Conservation (phyloP, 2,113 vertebrate genomes). For the Ploceus nigricollis region DNA sequence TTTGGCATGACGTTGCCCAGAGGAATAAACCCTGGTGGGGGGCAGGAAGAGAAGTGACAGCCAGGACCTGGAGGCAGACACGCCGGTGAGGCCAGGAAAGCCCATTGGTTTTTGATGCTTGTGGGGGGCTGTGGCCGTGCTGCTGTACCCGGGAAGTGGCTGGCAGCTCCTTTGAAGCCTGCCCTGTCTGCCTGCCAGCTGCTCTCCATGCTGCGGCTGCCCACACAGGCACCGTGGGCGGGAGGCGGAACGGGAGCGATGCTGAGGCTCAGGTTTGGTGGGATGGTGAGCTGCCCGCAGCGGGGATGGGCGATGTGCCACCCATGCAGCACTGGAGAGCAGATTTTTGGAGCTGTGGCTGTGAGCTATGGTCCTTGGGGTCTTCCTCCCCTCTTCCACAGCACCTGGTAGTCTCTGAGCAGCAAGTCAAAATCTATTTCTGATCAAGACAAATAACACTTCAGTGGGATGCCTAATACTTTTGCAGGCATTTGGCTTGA, state of each 20-base stretch:
- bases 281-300: background rate
- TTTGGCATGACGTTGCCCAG: background rate
- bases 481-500: background rate
- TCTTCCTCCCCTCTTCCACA: background rate
- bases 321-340: background rate
- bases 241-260: rapidly evolving
- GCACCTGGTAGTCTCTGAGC: background rate
- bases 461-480: background rate
- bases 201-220: background rate
- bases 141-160: background rate
- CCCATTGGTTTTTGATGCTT: rapidly evolving
- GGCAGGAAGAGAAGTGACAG: background rate
- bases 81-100: rapidly evolving
- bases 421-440: background rate
- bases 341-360: rapidly evolving
- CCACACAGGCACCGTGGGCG: rapidly evolving
- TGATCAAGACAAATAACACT: background rate
- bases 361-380: background rate
- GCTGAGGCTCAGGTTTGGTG: rapidly evolving
- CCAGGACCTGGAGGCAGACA: rapidly evolving
- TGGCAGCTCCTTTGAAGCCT: background rate
- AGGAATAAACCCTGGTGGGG: background rate
- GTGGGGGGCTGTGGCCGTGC: rapidly evolving
- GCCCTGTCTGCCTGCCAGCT: constrained; percentile 12
- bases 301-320: rapidly evolving